Conservation (phyloP, 1,140 invertebrate species). For the Papilio polyxenes region DNA sequence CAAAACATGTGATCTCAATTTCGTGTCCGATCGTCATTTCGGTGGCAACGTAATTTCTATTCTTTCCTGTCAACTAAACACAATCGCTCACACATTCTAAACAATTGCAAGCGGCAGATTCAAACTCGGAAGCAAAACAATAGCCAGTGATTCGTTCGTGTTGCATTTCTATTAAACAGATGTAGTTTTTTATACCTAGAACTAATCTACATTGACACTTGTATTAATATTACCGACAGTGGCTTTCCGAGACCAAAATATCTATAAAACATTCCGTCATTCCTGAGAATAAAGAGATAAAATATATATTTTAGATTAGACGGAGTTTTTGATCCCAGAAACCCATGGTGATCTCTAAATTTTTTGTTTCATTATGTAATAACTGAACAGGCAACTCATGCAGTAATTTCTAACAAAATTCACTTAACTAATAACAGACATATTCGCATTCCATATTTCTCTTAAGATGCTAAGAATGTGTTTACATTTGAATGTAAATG, state of each 20-base stretch:
- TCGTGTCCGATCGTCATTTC: neutral
- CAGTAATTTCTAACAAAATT: slow-evolving; percentile 9
- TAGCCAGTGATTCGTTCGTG: neutral
- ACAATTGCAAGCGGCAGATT: neutral
- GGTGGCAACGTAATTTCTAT: slow-evolving; percentile 6
- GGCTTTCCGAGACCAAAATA: no score
- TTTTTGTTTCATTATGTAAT: neutral
- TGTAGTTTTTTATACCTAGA: neutral
- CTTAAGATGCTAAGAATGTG: neutral
- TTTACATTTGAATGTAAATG: neutral
- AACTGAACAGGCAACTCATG: neutral
- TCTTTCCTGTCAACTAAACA: slow-evolving; percentile 6
- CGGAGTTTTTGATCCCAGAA: no score
- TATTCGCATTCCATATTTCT: neutral
- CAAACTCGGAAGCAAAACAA: slow-evolving; percentile 6
- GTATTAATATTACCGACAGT: no score
- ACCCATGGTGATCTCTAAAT: neutral
- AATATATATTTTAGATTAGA: no score
- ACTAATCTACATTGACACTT: no score
- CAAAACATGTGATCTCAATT: slow-evolving; percentile 9
- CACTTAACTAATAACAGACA: neutral
- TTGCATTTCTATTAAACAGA: neutral
- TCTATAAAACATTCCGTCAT: no score
- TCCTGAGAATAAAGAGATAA: no score
- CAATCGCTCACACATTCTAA: slow-evolving; percentile 9